Conservation (phyloP, 1,140 invertebrate genomes). For the Diprion similis region DNA sequence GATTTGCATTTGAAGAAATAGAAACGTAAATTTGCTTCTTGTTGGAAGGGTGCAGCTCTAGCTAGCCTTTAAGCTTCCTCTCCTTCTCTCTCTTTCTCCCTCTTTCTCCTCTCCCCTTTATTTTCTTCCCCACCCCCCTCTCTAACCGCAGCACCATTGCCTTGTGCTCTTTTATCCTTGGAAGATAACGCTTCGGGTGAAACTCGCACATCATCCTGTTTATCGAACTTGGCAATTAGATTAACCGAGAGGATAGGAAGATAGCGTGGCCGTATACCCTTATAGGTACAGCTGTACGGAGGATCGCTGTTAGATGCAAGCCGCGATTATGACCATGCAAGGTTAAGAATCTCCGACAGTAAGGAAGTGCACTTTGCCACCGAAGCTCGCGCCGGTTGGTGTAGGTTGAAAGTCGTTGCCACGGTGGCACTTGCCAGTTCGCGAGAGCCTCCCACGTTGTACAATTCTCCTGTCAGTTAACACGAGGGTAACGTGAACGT, state of each 20-base stretch:
- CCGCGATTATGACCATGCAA: background rate
- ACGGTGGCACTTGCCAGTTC: no score
- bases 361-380: constrained; percentile 7
- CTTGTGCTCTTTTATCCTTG: background rate
- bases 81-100: no score
- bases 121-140: no score
- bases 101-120: no score
- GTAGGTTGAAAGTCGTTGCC: no score
- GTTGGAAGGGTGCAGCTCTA: background rate
- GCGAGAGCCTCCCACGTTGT: background rate
- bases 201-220: background rate
- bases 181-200: constrained; percentile 4
- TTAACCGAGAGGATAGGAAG: constrained; percentile 1
- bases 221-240: constrained; percentile 16
- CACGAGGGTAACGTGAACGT: background rate
- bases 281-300: background rate
- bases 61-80: no score
- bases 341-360: constrained; percentile 14
- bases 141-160: no score
- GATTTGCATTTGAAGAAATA: constrained; percentile 6
- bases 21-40: background rate
- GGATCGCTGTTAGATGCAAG: background rate
- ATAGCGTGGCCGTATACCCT: background rate
- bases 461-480: constrained; percentile 1
- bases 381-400: background rate